Evolutionary conservation across 1,140 invertebrate species (phyloP).

Genomic region (Bombus consobrinus): DNA sequence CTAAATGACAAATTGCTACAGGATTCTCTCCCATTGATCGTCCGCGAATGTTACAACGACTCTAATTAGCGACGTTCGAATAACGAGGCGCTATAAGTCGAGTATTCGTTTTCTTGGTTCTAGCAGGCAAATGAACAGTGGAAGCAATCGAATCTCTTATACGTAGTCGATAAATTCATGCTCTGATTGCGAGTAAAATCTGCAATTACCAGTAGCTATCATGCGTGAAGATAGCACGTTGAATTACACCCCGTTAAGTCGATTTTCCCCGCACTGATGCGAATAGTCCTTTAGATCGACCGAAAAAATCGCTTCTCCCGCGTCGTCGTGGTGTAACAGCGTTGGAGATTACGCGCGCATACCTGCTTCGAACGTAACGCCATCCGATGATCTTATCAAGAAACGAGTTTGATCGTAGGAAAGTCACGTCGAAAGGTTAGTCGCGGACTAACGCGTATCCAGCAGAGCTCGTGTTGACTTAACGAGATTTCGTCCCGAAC

Average conservation of each 20-base stretch:
- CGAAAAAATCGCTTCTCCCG: slow-evolving; percentile 41
- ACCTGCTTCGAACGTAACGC: slow-evolving; percentile 52
- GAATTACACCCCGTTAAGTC: slow-evolving; percentile 58
- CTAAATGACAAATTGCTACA: slow-evolving; percentile 60
- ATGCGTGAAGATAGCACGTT: slow-evolving; percentile 69
- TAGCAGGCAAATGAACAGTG: slow-evolving; percentile 31
- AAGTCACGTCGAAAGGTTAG: slow-evolving; percentile 62
- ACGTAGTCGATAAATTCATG: slow-evolving; percentile 67
- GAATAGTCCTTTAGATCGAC: slow-evolving; percentile 1
- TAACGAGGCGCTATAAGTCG: slow-evolving; percentile 58
- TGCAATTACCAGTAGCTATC: slow-evolving; percentile 65
- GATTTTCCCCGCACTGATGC: slow-evolving; percentile 51
- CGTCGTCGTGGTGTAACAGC: slow-evolving; percentile 16
- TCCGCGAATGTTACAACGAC: slow-evolving; percentile 50
- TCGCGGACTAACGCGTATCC: slow-evolving; percentile 52
- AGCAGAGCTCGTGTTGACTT: slow-evolving; percentile 43
- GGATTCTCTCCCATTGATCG: slow-evolving; percentile 58
- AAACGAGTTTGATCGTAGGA: slow-evolving; percentile 64
- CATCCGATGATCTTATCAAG: slow-evolving; percentile 66
- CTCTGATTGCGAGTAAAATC: slow-evolving; percentile 70
- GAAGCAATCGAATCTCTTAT: slow-evolving; percentile 58
- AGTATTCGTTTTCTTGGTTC: slow-evolving; percentile 4
- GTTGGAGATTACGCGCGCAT: slow-evolving; percentile 45
- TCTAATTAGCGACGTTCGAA: slow-evolving; percentile 58
- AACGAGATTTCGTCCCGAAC: slow-evolving; percentile 58